Evolutionary conservation across 2,888 invertebrate species (phyloP).

Genomic region (Caenorhabditis sp.): DNA sequence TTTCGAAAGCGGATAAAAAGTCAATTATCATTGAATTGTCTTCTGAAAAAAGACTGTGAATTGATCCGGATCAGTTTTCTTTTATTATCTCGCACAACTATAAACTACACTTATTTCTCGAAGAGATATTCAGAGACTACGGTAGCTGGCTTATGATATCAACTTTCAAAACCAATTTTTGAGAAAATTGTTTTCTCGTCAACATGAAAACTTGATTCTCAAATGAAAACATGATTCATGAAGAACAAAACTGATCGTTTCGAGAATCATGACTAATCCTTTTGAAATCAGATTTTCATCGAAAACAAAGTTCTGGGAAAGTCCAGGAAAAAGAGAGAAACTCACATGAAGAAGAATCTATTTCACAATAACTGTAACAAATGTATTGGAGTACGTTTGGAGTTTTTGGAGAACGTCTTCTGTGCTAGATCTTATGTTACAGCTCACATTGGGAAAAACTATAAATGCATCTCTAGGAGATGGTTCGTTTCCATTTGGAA

Average conservation of each 20-base stretch:
- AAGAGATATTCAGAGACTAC: slow-evolving; percentile 2
- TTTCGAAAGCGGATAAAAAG: slow-evolving; percentile 33
- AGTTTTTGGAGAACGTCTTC: slow-evolving; percentile 16
- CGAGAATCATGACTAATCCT: slow-evolving; percentile 26
- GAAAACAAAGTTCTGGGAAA: slow-evolving; percentile 19
- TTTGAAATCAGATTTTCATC: slow-evolving; percentile 10
- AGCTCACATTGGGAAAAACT: not conserved
- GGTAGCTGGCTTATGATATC: not conserved
- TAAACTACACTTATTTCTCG: not conserved
- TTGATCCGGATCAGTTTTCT: slow-evolving; percentile 7
- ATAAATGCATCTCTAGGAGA: not conserved
- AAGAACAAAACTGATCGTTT: slow-evolving; percentile 19
- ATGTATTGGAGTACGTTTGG: not conserved
- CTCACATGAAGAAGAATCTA: not conserved
- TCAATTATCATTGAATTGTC: slow-evolving; percentile 25
- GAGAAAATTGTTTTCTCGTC: not conserved
- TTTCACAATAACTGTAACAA: slow-evolving; percentile 4
- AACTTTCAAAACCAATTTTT: not conserved
- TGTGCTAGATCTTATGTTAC: slow-evolving; percentile 18
- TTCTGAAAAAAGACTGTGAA: slow-evolving; percentile 12
- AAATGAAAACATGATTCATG: slow-evolving; percentile 20
- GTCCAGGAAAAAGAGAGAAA: not conserved
- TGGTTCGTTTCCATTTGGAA: not conserved
- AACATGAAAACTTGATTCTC: not conserved
- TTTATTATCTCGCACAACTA: not conserved